These are phyloP conservation scores for Morpho deidamia DNA, from an alignment of 2,888 invertebrate species.

Conservation along the genomic window DNA sequence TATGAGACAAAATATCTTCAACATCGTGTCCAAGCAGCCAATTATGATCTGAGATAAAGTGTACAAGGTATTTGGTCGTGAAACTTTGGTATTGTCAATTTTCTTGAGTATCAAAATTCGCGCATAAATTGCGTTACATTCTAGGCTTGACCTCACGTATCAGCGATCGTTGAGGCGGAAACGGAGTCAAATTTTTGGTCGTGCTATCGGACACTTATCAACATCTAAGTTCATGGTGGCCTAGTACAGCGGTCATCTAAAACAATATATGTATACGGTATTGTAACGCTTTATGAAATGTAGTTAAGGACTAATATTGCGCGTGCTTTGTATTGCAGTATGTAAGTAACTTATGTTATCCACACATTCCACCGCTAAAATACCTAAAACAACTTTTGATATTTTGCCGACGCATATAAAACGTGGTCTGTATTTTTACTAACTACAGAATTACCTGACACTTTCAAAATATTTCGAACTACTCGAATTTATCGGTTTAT, in stretches of 20 bases:
- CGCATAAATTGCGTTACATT: slow-evolving; percentile 28
- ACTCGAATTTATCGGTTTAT: no score
- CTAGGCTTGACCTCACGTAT: slow-evolving; percentile 36
- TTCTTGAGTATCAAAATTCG: slow-evolving; percentile 28
- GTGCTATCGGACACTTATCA: slow-evolving; percentile 63
- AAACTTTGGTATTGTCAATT: slow-evolving; percentile 20
- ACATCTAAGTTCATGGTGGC: slow-evolving; percentile 58
- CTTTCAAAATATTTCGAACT: background rate
- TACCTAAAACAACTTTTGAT: slow-evolving; percentile 57
- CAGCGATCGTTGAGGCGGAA: slow-evolving; percentile 51
- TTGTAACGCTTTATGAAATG: slow-evolving; percentile 17
- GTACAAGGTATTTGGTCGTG: slow-evolving; percentile 6
- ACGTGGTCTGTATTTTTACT: slow-evolving; percentile 31
- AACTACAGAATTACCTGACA: background rate
- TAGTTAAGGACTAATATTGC: slow-evolving; percentile 20
- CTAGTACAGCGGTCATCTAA: slow-evolving; percentile 37
- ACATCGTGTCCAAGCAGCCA: slow-evolving; percentile 8
- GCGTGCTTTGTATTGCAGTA: slow-evolving; percentile 8
- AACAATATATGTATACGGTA: slow-evolving; percentile 13
- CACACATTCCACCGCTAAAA: slow-evolving; percentile 25
- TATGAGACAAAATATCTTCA: slow-evolving; percentile 10
- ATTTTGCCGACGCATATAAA: slow-evolving; percentile 56
- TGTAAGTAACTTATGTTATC: slow-evolving; percentile 15
- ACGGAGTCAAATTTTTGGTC: slow-evolving; percentile 50
- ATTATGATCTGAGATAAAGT: slow-evolving; percentile 11